These are phyloP conservation scores for Drosophila austrosaltans DNA, from an alignment of 2,888 invertebrate species.

Conservation along the genomic window DNA sequence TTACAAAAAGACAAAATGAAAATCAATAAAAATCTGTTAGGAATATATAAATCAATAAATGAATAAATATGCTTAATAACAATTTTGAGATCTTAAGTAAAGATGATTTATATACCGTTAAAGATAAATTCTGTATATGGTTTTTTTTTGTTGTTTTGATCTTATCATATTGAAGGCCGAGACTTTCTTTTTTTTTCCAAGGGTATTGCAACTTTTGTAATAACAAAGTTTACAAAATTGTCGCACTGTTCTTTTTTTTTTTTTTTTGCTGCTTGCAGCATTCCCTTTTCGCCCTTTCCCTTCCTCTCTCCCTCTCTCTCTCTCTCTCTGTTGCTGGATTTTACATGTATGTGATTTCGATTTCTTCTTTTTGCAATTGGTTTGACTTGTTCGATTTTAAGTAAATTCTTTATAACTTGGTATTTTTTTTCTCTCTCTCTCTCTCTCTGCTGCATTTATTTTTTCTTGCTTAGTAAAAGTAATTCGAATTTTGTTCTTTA, in stretches of 20 bases:
- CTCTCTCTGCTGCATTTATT: neutral
- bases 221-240: neutral
- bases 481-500: constrained; percentile 41
- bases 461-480: constrained; percentile 16
- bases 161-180: no score
- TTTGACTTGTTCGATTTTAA: constrained; percentile 1
- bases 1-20: no score
- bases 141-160: no score
- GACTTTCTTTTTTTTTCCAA: neutral
- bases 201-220: neutral
- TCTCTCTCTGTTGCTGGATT: neutral
- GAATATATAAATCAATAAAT: no score
- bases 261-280: neutral
- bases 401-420: constrained; percentile 1
- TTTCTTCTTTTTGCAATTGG: constrained; percentile 5
- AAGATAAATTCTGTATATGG: no score
- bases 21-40: no score
- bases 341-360: neutral
- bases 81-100: no score
- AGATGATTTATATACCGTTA: no score
- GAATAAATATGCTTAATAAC: no score
- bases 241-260: no score
- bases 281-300: neutral
- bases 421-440: neutral
- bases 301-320: neutral